Conservation (phyloP, 2,113 vertebrate genomes). For the Empidonax traillii region DNA sequence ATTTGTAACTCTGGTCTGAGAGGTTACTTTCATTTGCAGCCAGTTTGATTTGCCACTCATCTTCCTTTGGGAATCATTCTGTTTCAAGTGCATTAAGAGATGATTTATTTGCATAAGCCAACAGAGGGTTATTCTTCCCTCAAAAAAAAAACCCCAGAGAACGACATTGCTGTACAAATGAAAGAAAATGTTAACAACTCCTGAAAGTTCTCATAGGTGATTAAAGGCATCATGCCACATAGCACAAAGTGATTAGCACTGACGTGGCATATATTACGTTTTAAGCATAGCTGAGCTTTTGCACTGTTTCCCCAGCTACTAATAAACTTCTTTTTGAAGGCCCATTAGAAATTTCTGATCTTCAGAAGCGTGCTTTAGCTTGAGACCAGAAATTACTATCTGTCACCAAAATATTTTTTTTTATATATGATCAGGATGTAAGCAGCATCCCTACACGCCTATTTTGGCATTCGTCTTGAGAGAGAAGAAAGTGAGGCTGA, state of each 20-base stretch:
- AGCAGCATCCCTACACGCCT: not conserved
- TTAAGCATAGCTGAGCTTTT: not conserved
- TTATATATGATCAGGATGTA: not conserved
- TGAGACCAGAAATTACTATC: not conserved
- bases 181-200: constrained; percentile 64
- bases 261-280: not conserved
- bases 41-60: constrained; percentile 65
- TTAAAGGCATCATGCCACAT: constrained; percentile 26
- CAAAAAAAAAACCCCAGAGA: not conserved
- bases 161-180: constrained; percentile 34
- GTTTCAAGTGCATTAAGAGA: constrained; percentile 63
- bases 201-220: constrained; percentile 38
- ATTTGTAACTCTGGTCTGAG: constrained; percentile 55
- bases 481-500: not conserved
- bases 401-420: not conserved
- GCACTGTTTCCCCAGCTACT: not conserved
- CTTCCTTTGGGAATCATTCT: constrained; percentile 44
- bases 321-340: not conserved
- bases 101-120: constrained; percentile 71
- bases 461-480: not conserved
- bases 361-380: not conserved
- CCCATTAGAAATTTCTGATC: not conserved
- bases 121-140: constrained; percentile 54
- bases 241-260: not conserved
- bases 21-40: constrained; percentile 58